Percentiles rank a stretch among this genome's conserved stretches.
Conservation (phyloP, 37 sponge, comb jelly and placozoan species). For the Lycopodina hypogea region DNA sequence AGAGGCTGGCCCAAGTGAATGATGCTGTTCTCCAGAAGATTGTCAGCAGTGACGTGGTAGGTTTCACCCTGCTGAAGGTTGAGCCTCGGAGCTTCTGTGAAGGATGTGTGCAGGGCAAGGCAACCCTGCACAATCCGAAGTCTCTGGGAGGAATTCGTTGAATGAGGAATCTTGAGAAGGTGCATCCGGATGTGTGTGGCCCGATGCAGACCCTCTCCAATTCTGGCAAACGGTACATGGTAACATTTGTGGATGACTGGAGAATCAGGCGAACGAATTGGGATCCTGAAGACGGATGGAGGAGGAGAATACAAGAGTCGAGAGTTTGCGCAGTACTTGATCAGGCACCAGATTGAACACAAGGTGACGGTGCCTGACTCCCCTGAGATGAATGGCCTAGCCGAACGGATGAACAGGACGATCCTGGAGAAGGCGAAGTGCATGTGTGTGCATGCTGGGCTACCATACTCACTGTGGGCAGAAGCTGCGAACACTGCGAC, state of each 20-base stretch:
- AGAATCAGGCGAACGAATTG: conserved; percentile 41
- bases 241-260: conserved; percentile 35
- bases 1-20: neutral
- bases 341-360: neutral
- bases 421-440: conserved; percentile 17
- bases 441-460: conserved; percentile 44
- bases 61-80: neutral
- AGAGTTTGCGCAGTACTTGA: conserved; percentile 45
- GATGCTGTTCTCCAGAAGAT: neutral
- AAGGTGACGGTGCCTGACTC: neutral
- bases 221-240: too few relatives aligned
- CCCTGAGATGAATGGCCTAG: neutral
- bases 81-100: neutral
- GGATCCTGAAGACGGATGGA: conserved; percentile 47
- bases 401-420: neutral
- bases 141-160: neutral
- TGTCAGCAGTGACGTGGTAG: neutral
- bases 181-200: neutral
- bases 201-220: too few relatives aligned
- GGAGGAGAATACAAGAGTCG: conserved; percentile 62
- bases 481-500: conserved; percentile 59
- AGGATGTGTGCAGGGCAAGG: neutral
- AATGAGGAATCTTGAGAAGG: neutral
- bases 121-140: neutral
- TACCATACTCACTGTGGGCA: neutral